Conservation (phyloP, 2,113 vertebrate species). For the Ramphastos sulfuratus region DNA sequence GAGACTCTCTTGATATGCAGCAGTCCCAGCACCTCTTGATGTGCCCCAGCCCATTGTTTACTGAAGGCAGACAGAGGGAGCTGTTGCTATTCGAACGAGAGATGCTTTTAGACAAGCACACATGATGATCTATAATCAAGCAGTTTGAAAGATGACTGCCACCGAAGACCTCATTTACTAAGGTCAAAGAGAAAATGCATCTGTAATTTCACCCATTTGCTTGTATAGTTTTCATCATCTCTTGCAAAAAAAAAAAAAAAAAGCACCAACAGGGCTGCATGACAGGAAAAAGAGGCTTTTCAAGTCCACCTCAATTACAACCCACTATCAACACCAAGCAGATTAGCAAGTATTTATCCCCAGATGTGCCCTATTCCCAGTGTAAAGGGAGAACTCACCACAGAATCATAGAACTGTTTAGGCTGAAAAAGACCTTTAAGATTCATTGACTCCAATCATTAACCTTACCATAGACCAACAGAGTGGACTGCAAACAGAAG, state of each 20-base stretch:
- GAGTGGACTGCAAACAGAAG: background rate
- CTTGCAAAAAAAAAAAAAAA: background rate
- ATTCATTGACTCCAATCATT: too few species aligned
- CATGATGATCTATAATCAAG: background rate
- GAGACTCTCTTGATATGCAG: background rate
- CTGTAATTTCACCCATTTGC: background rate
- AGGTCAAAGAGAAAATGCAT: slow-evolving; percentile 36
- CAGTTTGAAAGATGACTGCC: slow-evolving; percentile 26
- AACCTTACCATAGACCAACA: background rate
- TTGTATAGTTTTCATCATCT: background rate
- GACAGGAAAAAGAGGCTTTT: slow-evolving; percentile 21
- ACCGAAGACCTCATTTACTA: slow-evolving; percentile 27
- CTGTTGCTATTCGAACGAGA: slow-evolving; percentile 3
- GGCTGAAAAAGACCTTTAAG: too few species aligned
- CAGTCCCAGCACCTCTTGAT: background rate
- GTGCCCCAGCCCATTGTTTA: background rate
- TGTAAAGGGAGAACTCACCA: background rate
- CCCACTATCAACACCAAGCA: background rate
- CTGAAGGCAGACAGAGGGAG: slow-evolving; percentile 36
- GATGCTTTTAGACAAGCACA: background rate
- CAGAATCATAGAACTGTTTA: too few species aligned
- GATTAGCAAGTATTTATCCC: background rate
- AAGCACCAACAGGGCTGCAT: background rate
- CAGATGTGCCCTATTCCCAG: background rate
- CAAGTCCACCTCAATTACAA: background rate